Evolutionary conservation across 2,888 invertebrate species (phyloP).

Genomic region (Strigamia transsilvanica): DNA sequence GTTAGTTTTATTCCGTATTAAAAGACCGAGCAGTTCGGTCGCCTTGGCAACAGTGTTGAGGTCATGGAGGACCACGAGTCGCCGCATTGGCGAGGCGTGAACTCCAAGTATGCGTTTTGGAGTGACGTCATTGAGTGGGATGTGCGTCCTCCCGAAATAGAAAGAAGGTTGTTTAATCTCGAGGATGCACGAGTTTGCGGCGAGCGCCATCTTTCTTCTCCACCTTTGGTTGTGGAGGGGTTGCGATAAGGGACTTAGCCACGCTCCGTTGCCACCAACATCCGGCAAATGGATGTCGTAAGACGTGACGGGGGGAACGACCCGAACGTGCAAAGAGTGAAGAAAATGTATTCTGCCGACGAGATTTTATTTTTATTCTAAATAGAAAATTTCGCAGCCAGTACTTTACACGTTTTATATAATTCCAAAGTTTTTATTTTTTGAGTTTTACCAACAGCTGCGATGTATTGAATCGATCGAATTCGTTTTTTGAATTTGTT

Average conservation of each 20-base stretch:
- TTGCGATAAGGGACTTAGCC: conserved; percentile 19
- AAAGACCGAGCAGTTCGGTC: neutral
- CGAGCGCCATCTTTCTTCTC: neutral
- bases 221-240: neutral
- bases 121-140: neutral
- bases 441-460: neutral
- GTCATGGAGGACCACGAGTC: conserved; percentile 6
- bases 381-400: too few species aligned
- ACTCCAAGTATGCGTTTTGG: neutral
- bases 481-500: neutral
- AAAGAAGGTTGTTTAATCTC: conserved; percentile 18
- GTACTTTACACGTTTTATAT: too few species aligned
- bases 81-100: conserved; percentile 1
- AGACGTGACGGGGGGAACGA: conserved; percentile 25
- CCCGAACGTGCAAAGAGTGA: neutral
- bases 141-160: neutral
- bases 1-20: conserved; percentile 10
- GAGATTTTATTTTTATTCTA: neutral
- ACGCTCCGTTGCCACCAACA: conserved; percentile 28
- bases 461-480: neutral
- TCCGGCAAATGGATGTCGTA: conserved; percentile 21
- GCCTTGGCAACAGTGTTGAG: conserved; percentile 23
- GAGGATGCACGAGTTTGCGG: conserved; percentile 31
- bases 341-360: neutral
- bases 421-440: neutral